phyloP scores from a whole-genome alignment of 1,140 invertebrate genomes.

The Theocolax elegans region DNA sequence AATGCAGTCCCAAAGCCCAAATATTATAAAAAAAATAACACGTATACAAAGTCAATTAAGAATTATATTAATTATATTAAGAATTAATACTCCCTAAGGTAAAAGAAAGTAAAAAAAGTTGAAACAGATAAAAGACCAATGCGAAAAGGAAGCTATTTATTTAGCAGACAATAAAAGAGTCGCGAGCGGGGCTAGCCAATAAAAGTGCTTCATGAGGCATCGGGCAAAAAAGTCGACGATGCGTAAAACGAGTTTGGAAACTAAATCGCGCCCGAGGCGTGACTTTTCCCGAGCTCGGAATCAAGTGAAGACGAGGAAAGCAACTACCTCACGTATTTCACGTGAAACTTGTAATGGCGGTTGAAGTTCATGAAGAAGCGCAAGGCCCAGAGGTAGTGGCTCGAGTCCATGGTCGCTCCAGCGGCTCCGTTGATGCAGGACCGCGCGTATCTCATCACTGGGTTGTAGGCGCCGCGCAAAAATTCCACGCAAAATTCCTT shows the following conservation, averaged over 20 bases:
- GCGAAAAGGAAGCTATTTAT: conserved; percentile 35
- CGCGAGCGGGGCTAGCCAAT: conserved; percentile 7
- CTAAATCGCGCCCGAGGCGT: conserved; percentile 37
- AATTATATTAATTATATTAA: too few relatives aligned
- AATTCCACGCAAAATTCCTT: conserved; percentile 96
- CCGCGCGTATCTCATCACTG: conserved; percentile 85
- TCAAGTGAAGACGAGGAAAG: too few relatives aligned
- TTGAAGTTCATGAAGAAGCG: conserved; percentile 99
- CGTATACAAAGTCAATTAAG: too few relatives aligned
- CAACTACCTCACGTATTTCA: conserved; percentile 87
- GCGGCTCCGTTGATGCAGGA: conserved; percentile 53
- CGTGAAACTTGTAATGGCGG: conserved; percentile 83
- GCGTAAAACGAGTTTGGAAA: conserved; percentile 54
- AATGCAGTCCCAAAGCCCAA: too few relatives aligned
- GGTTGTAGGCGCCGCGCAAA: conserved; percentile 90
- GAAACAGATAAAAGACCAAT: background rate
- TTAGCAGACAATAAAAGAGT: conserved; percentile 27
- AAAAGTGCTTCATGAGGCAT: conserved; percentile 28
- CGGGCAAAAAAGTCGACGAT: conserved; percentile 49
- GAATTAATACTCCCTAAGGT: too few relatives aligned
- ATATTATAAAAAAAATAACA: too few relatives aligned
- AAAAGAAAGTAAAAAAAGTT: too few relatives aligned
- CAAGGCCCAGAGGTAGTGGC: conserved; percentile 93
- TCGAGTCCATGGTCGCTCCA: conserved; percentile 80
- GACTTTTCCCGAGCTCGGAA: background rate